These are phyloP conservation scores for Chamaedrilus cognettii DNA, from an alignment of 2,888 invertebrate species.

Conservation along the genomic window DNA sequence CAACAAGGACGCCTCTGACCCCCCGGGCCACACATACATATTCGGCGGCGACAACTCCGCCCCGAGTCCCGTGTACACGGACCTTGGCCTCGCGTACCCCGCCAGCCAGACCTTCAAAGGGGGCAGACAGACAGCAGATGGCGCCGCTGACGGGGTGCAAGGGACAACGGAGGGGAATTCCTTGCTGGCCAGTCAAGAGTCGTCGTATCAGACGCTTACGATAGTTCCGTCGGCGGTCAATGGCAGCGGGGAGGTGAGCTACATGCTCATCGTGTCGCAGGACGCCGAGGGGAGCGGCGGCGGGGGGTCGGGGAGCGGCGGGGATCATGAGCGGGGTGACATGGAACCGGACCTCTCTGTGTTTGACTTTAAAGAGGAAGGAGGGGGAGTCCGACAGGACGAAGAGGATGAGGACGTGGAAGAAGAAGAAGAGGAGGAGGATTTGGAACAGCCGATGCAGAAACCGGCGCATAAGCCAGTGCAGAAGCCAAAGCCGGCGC, in stretches of 20 bases:
- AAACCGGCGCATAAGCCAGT: no score
- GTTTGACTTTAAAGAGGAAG: constrained; percentile 66
- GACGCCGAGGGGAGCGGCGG: constrained; percentile 61
- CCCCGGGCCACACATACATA: constrained; percentile 17
- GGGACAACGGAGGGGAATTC: constrained; percentile 41
- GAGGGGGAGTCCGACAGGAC: constrained; percentile 3
- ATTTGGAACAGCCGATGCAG: not conserved
- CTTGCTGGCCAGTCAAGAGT: constrained; percentile 61
- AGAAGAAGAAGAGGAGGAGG: constrained; percentile 5
- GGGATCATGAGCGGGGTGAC: constrained; percentile 58
- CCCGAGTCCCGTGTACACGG: not conserved
- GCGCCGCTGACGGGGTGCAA: constrained; percentile 31
- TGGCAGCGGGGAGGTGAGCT: constrained; percentile 81
- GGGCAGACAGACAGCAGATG: not conserved
- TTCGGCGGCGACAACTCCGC: constrained; percentile 6
- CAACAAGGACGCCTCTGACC: constrained; percentile 71
- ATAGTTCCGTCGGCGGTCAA: constrained; percentile 75
- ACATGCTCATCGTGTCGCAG: constrained; percentile 79
- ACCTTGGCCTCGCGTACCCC: not conserved
- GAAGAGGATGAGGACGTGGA: constrained; percentile 23
- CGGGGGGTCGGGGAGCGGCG: constrained; percentile 55
- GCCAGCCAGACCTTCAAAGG: not conserved
- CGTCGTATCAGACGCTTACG: constrained; percentile 75
- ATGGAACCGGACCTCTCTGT: constrained; percentile 68
- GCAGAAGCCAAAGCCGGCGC: no score